phyloP scores from a whole-genome alignment of 2,797 vertebrate species.

The Merluccius polli region DNA sequence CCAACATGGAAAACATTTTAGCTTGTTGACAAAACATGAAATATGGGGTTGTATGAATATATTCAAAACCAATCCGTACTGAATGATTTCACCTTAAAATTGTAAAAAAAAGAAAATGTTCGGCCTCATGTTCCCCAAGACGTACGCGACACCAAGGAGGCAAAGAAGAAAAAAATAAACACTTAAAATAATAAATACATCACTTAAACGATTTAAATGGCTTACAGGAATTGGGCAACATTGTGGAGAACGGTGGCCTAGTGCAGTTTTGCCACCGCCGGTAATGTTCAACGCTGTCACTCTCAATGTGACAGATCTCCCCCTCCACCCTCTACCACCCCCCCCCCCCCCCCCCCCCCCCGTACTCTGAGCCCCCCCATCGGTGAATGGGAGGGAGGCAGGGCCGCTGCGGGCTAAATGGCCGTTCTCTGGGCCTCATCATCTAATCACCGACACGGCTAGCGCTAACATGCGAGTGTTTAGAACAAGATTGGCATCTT shows the following conservation, averaged over 20 bases:
- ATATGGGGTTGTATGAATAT: background rate
- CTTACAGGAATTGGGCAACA: constrained; percentile 48
- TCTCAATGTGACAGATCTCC: constrained; percentile 86
- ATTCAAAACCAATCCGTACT: background rate
- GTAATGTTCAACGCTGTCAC: constrained; percentile 82
- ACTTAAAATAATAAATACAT: constrained; percentile 6
- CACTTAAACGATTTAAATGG: background rate
- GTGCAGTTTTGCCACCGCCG: constrained; percentile 59
- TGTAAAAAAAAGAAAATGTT: background rate
- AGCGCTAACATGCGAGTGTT: constrained; percentile 88
- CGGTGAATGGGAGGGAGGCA: constrained; percentile 85
- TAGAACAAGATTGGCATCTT: constrained; percentile 66
- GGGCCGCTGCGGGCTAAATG: constrained; percentile 88
- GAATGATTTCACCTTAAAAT: background rate
- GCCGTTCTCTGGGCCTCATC: constrained; percentile 94
- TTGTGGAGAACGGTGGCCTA: constrained; percentile 73
- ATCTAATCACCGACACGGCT: constrained; percentile 95
- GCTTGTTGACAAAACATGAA: background rate
- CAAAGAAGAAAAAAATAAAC: background rate
- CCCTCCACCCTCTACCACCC: constrained; percentile 52
- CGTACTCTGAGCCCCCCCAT: constrained; percentile 62
- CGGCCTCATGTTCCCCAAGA: background rate
- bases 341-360: constrained; percentile 71
- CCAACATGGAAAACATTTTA: background rate
- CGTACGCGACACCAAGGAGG: background rate